Evolutionary conservation across 2,113 vertebrate species (phyloP), one percentile per base, ranked within the genome.

Genomic region (Megaceryle torquata): DNA sequence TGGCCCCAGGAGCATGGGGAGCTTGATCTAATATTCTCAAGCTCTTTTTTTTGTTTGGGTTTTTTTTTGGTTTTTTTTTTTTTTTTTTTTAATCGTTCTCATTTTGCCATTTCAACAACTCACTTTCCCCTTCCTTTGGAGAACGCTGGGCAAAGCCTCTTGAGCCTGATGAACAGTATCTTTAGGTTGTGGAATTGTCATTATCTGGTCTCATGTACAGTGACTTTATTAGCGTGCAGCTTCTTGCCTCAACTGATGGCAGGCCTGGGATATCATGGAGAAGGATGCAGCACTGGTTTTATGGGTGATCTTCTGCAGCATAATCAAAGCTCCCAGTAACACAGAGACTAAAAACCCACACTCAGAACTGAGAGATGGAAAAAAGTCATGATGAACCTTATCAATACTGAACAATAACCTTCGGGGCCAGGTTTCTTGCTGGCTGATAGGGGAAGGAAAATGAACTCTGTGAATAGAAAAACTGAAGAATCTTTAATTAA

Each of bases 401-500:
- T 29, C 31, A 82, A 25, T 60, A 71, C 43, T 33, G 53, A 60
- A 91, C 68, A 88, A 54, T 24, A 57, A 51, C 3, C 2, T 78
- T 69, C 56, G 63, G 39, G 41, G 6, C 11, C 60, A 82, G 22
- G 4, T 57, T 76, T 80, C 53, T 64, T 89, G 22, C 59, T 71
- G 51, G 37, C 14, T 64, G 24, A 59, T 82, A 48, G 20, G 31
- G 82, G 31, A 21, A 22, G n/a, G 11, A 35, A 70, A 56, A 82
- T 48, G 46, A 91, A 41, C 16, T 7, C 13, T 4, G 1, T 60
- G 56, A 77, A 35, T 2, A 41, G 56, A 69, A 89, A 89, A 88
- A 91, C 86, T 2, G 3, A 61, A 91, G 28, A 56, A 2, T 39
- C 31, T 88, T 72, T 93, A 72, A 91, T 95, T 92, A 82, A 91